These are phyloP conservation scores for Eristalinus sepulchralis DNA, from an alignment of 2,888 invertebrate species.

Conservation along the genomic window DNA sequence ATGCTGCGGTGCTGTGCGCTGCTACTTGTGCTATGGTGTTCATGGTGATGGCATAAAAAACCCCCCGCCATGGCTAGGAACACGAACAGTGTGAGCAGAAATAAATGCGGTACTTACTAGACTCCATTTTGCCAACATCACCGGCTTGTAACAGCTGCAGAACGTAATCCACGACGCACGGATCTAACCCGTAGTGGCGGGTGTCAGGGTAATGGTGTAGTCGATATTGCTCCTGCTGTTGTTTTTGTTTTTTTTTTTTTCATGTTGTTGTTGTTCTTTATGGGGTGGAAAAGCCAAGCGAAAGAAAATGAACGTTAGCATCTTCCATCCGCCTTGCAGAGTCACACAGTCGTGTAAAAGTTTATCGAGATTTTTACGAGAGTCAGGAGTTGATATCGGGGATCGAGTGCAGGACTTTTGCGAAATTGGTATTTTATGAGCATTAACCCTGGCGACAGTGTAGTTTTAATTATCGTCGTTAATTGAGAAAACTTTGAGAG, in stretches of 20 bases:
- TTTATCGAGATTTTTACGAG: slow-evolving; percentile 61
- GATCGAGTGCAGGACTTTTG: slow-evolving; percentile 37
- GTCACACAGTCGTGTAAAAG: slow-evolving; percentile 56
- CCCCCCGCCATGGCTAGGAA: background rate
- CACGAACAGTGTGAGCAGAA: slow-evolving; percentile 24
- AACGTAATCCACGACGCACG: slow-evolving; percentile 53
- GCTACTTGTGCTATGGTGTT: background rate
- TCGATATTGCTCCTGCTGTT: slow-evolving; percentile 20
- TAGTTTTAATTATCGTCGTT: slow-evolving; percentile 63
- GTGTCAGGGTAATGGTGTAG: background rate
- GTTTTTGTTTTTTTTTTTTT: background rate
- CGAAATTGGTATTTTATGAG: slow-evolving; percentile 52
- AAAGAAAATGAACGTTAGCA: background rate
- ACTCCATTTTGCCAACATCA: slow-evolving; percentile 43
- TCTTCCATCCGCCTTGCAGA: slow-evolving; percentile 25
- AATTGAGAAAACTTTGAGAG: slow-evolving; percentile 63
- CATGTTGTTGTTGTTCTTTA: slow-evolving; percentile 39
- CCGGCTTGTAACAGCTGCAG: slow-evolving; percentile 58
- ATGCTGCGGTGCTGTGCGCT: background rate
- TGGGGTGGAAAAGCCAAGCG: slow-evolving; percentile 40
- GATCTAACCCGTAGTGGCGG: slow-evolving; percentile 23
- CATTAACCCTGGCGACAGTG: slow-evolving; percentile 21
- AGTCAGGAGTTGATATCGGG: slow-evolving; percentile 13
- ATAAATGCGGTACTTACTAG: slow-evolving; percentile 55
- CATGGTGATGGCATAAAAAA: background rate